These are phyloP conservation scores for Danio jaintianensis DNA, from an alignment of 2,797 vertebrate species.

Conservation along the genomic window DNA sequence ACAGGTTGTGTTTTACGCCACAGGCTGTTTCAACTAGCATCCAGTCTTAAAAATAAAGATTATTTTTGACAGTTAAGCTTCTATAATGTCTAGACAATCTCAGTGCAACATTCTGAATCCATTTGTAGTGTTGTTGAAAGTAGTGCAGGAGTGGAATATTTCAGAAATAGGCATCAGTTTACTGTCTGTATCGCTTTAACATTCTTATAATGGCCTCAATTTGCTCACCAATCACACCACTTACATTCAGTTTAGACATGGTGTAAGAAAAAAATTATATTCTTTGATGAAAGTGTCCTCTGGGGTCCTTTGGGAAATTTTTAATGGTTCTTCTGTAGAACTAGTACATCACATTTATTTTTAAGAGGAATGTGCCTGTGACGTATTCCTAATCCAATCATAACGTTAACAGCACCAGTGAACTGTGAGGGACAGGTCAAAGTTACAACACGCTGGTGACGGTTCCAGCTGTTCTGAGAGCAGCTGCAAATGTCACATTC, in stretches of 20 bases:
- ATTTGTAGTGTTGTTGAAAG: background rate
- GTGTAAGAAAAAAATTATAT: background rate
- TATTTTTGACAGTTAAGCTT: background rate
- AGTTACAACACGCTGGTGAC: constrained; percentile 56
- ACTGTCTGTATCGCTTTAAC: background rate
- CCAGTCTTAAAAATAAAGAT: constrained; percentile 12
- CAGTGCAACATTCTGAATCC: background rate
- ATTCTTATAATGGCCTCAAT: background rate
- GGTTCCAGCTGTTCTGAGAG: constrained; percentile 67
- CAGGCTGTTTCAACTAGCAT: constrained; percentile 11
- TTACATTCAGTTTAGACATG: background rate
- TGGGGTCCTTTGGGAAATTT: background rate
- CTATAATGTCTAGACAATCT: too few species aligned
- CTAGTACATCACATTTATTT: background rate
- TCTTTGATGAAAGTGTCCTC: background rate
- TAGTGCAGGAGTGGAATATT: background rate
- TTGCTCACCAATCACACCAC: background rate
- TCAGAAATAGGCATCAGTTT: background rate
- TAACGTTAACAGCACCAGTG: constrained; percentile 27
- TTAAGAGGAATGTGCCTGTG: constrained; percentile 9
- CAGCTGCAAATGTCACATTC: constrained; percentile 73
- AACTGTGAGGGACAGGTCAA: constrained; percentile 36
- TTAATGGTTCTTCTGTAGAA: background rate
- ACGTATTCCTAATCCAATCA: background rate
- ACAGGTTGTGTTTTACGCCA: background rate